Base-by-base conservation (phyloP, 2,797 vertebrate genomes). In the Coregonus suidteri region DNA sequence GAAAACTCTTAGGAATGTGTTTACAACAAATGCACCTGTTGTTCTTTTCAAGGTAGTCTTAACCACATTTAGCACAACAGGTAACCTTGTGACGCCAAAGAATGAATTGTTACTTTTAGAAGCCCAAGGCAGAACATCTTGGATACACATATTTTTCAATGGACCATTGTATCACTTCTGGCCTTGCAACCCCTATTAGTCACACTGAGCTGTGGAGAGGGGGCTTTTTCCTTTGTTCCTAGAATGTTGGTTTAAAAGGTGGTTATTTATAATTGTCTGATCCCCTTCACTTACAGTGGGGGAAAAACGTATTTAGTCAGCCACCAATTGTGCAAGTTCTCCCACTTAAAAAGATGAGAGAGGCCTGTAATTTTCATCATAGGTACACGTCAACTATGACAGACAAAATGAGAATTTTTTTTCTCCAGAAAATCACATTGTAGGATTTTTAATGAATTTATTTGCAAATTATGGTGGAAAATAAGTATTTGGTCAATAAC, bases 261-360 rank as follows among this genome's bases (percentile, higher is more conserved):
- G 30, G 15, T 62, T 4, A 74, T 74, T 59, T 52, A 41, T 59
- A 51, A 71, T 52, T 34, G 73, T 56, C 20, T 73, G 68, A 82
- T 74, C 75, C 68, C 18, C 3, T 62, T 65, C 31, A 78, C 70
- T 73, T 71, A 25, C 25, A 25, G 25, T 25, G 25, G 25, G 25
- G 25, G 25, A 25, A 25, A 25, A 25, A 25, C 0, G 25, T 25
- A 25, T 25, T 25, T 25, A 25, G 25, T 25, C 25, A 25, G 25
- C 25, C 25, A 25, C 25, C 25, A 25, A 25, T 25, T 25, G 25
- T 25, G 25, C 25, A 25, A 25, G 25, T 25, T 25, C 25, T 25
- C 25, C 25, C 25, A 25, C 25, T 25, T 25, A 25, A 25, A 25
- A 25, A 25, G 25, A 25, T 25, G 25, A 25, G 25, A 25, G 25